Evolutionary conservation across 2,888 invertebrate species (phyloP), one percentile per base, ranked within the genome.

Genomic region (Hemaris fuciformis): DNA sequence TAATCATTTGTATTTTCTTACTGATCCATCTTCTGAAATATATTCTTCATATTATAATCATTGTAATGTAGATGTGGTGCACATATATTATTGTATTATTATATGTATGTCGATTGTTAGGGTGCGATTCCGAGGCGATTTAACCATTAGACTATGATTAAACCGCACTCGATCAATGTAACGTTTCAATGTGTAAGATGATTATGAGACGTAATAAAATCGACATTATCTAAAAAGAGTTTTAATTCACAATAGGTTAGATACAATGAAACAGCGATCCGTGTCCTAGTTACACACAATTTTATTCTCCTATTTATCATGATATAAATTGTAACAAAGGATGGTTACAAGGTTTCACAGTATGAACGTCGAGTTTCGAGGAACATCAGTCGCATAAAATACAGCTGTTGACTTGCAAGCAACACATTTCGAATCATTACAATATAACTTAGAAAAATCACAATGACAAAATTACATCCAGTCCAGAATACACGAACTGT

Each of bases 261-360:
- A 69, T 61, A 66, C 61, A 90, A 88, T 90, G 68, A 90, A 91
- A 91, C 89, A 83, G 70, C 84, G 66, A 67, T 83, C 71, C 68
- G 79, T 83, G 83, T 87, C 80, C 90, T 91, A 91, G 84, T 88
- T 59, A 91, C 91, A 92, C 91, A 91, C 91, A 89, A 80, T 86
- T 87, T 89, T 89, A 87, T 89, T 91, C 80, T 77, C 77, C 86
- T 89, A 89, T 87, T 88, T 89, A 89, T 80, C 85, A 87, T 88
- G 86, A 88, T 90, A 89, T 83, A 88, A 89, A 88, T 87, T 80
- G 85, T 90, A 91, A 91, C 90, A 85, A 84, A 91, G 81, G 89
- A 88, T 89, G 87, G 84, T 84, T 87, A 88, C 80, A 85, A 81
- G 77, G 69, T 71, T 76, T 79, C 76, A 81, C 79, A 75, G 78